Evolutionary conservation across 37 sponge, comb jelly and placozoan species (phyloP).

Genomic region (Dysidea cf. avara): DNA sequence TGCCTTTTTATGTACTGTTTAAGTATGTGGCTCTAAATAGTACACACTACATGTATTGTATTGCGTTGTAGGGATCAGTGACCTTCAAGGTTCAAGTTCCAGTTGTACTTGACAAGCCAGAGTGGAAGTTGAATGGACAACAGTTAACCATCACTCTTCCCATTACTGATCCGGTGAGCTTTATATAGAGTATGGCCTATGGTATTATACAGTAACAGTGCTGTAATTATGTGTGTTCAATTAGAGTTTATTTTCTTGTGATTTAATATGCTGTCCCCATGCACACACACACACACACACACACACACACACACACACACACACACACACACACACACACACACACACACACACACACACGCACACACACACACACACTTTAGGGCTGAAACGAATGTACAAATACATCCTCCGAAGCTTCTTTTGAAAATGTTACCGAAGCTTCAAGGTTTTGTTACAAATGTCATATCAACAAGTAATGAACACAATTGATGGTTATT

Average conservation of each 20-base stretch:
- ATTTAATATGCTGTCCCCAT: neutral
- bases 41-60: no score
- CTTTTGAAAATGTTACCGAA: no score
- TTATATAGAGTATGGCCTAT: neutral
- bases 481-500: no score
- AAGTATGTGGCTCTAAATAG: no score
- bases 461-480: no score
- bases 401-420: no score
- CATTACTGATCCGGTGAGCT: slow-evolving; percentile 76
- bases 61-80: slow-evolving; percentile 73
- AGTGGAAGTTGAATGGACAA: slow-evolving; percentile 87
- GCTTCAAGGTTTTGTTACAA: no score
- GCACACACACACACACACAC: slow-evolving; percentile 1
- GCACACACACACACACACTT: slow-evolving; percentile 4
- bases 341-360: neutral
- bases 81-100: slow-evolving; percentile 82
- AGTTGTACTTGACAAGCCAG: slow-evolving; percentile 64
- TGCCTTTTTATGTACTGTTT: no score
- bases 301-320: neutral
- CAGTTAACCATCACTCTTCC: slow-evolving; percentile 70
- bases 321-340: neutral
- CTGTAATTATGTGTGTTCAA: slow-evolving; percentile 2
- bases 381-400: no score
- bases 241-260: slow-evolving; percentile 8
- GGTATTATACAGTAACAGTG: neutral